Evolutionary conservation across 1,140 invertebrate species (phyloP).

Genomic region (Drosophila miranda): DNA sequence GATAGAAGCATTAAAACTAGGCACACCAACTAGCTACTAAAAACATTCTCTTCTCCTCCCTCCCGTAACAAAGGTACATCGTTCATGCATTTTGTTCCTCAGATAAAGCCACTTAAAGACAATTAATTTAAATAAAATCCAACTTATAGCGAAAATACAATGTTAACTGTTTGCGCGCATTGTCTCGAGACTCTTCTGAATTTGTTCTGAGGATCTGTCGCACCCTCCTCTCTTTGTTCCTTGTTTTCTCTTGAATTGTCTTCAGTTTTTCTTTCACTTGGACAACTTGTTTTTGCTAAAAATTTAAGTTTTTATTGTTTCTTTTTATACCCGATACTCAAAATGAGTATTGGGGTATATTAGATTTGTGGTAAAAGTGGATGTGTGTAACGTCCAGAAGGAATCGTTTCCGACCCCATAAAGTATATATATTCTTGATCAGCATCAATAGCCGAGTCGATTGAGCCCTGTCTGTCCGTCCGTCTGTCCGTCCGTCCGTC

Average conservation of each 20-base stretch:
- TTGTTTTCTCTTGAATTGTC: conserved; percentile 34
- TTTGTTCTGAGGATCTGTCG: conserved; percentile 1
- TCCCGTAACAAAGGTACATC: conserved; percentile 39
- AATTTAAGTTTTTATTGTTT: conserved; percentile 40
- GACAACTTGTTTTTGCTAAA: conserved; percentile 63
- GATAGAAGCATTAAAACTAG: conserved; percentile 52
- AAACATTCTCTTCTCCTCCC: conserved; percentile 52
- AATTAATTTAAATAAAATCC: conserved; percentile 35
- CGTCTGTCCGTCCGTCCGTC: no score
- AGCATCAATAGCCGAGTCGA: no score
- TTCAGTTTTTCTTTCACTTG: conserved; percentile 40
- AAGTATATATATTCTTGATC: no score
- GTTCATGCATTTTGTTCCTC: conserved; percentile 53
- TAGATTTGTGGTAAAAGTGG: no score
- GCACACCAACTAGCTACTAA: conserved; percentile 75
- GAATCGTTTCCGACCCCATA: no score
- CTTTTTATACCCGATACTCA: no score
- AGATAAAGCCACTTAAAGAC: neutral
- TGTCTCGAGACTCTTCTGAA: conserved; percentile 2
- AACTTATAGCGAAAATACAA: conserved; percentile 43
- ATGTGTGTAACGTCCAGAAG: no score
- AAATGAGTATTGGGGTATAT: no score
- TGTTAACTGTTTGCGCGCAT: conserved; percentile 45
- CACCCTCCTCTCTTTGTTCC: conserved; percentile 7
- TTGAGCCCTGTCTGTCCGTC: no score